Conservation (phyloP, 2,797 vertebrate genomes). For the Pipistrellus nathusii region DNA sequence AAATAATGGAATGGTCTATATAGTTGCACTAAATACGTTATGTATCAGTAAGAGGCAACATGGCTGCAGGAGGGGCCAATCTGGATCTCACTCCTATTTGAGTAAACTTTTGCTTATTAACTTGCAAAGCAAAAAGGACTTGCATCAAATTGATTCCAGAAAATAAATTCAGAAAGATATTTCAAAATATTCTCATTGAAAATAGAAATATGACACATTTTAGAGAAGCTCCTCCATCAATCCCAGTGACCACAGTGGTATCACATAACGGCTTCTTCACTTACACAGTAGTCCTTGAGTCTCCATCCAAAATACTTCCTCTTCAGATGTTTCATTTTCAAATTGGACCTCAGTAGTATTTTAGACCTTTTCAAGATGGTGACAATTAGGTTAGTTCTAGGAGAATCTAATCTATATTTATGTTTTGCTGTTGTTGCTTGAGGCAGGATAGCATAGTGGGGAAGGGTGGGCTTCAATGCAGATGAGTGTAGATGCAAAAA, state of each 20-base stretch:
- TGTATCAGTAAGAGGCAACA: neutral
- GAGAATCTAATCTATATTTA: conserved; percentile 35
- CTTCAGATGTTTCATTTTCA: conserved; percentile 14
- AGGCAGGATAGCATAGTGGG: neutral
- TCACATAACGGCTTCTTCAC: neutral
- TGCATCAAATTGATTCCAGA: neutral
- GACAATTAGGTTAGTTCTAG: conserved; percentile 13
- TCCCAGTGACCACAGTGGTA: neutral
- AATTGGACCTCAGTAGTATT: neutral
- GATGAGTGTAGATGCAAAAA: neutral
- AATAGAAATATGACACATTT: conserved; percentile 4
- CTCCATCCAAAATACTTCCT: neutral
- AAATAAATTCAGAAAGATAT: neutral
- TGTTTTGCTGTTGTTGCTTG: conserved; percentile 9
- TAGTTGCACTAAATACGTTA: neutral
- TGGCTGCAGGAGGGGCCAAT: neutral
- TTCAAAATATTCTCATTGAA: neutral
- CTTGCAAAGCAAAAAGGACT: neutral
- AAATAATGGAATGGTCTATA: neutral
- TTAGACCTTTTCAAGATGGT: conserved; percentile 43
- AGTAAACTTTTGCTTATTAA: neutral
- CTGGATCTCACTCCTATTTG: neutral
- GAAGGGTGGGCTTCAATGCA: neutral
- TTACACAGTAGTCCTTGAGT: neutral
- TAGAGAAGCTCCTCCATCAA: neutral